Evolutionary conservation across 2,888 invertebrate genomes (phyloP).

Genomic region (Achlya flavicornis): DNA sequence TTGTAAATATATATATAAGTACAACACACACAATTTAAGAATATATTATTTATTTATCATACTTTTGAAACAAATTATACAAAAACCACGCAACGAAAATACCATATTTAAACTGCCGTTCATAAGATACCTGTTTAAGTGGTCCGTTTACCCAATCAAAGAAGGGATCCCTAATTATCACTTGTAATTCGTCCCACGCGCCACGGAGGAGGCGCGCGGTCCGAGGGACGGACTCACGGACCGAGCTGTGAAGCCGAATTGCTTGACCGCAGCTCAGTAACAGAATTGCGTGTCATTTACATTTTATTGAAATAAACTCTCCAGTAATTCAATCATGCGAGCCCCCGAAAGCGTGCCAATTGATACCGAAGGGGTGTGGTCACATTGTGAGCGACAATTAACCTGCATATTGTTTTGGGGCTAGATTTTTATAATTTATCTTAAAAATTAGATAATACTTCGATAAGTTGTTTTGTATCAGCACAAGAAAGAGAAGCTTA

Average conservation of each 20-base stretch:
- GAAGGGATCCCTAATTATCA: constrained; percentile 4
- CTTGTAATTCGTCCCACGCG: constrained; percentile 14
- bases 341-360: constrained; percentile 45
- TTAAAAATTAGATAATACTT: too few relatives aligned
- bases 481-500: too few relatives aligned
- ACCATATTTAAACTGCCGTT: not conserved
- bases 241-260: constrained; percentile 10
- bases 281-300: constrained; percentile 48
- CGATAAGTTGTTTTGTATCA: too few relatives aligned
- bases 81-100: too few relatives aligned
- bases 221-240: not conserved
- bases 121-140: not conserved
- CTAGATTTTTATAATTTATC: too few relatives aligned
- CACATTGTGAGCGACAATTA: not conserved
- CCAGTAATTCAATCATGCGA: constrained; percentile 52
- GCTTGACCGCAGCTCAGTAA: too few relatives aligned
- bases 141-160: constrained; percentile 1
- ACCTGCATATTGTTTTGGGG: too few relatives aligned
- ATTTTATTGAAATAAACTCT: constrained; percentile 50
- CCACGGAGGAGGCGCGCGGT: constrained; percentile 16
- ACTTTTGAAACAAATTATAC: too few relatives aligned
- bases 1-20: too few relatives aligned
- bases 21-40: too few relatives aligned
- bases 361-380: constrained; percentile 36
- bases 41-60: too few relatives aligned